Percentiles rank a stretch among this genome's conserved stretches.
These are phyloP conservation scores for Tetrapedia diversipes DNA, from an alignment of 2,888 invertebrate species.

Conservation along the genomic window DNA sequence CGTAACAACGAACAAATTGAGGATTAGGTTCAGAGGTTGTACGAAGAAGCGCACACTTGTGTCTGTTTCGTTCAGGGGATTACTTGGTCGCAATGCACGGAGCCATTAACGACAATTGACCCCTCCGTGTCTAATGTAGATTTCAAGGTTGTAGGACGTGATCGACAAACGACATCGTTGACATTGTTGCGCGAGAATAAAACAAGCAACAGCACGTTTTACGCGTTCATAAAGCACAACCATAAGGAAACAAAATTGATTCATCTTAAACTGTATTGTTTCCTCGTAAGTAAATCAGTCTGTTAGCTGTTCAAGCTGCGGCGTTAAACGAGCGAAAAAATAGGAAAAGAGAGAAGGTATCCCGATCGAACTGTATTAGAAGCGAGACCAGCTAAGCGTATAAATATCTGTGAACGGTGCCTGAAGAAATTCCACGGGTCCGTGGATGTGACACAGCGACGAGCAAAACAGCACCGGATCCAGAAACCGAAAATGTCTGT, in stretches of 20 bases:
- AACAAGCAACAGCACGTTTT: background rate
- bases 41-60: constrained; percentile 32
- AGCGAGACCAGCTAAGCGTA: constrained; percentile 22
- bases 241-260: too few relatives aligned
- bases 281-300: too few relatives aligned
- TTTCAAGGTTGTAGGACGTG: constrained; percentile 53
- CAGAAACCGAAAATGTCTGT: constrained; percentile 51
- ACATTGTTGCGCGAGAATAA: background rate
- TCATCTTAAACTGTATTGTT: too few relatives aligned
- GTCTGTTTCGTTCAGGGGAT: constrained; percentile 38
- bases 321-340: constrained; percentile 32
- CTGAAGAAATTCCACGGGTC: background rate
- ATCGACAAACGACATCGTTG: constrained; percentile 25
- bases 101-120: constrained; percentile 61
- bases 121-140: constrained; percentile 48
- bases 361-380: constrained; percentile 20
- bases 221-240: too few relatives aligned
- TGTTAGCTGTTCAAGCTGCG: constrained; percentile 1
- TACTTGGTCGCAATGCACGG: constrained; percentile 42
- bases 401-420: constrained; percentile 7
- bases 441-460: background rate
- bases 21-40: constrained; percentile 44
- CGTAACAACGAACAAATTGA: constrained; percentile 50
- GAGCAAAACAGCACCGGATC: constrained; percentile 3
- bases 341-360: constrained; percentile 2